Evolutionary conservation across 2,888 invertebrate species (phyloP), one percentile per base, ranked within the genome.

Genomic region (Dexiosoma caninum): DNA sequence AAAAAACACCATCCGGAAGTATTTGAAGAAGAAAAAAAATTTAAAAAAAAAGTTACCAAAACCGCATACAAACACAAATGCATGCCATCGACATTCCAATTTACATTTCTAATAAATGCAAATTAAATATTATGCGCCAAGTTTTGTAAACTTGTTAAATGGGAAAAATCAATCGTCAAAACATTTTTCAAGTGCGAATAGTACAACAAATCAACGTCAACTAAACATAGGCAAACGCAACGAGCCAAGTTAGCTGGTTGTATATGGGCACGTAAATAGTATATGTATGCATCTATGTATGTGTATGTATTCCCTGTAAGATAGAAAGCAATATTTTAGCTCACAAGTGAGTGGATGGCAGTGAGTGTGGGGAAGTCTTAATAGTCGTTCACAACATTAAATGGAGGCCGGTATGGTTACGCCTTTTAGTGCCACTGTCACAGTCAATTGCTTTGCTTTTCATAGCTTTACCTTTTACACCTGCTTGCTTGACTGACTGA

Each of bases 391-490:
- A 53, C 0, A 8, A 46, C 53, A 9, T 14, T 62, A 64, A 78
- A 70, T 66, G 59, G 78, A 72, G 81, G 78, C 81, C 77, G 81
- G 64, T 70, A 69, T 55, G 46, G 70, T 66, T 70, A 81, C 81
- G 81, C 81, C 81, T 81, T 74, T 81, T 78, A 64, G 69, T 69
- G 77, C 76, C 81, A 77, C 81, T 81, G 81, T 80, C 80, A 80
- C 71, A 80, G 80, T 80, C 80, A 76, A 80, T 80, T 80, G 71
- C 80, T 51, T 76, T 40, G 67, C 55, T 51, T 69, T 74, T 21
- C 37, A 53, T 12, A 16, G 51, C 49, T 53, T 35, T 35, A 21
- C 35, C 49, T 55, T 69, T 27, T 14, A n/a, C 12, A 37, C 19
- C 69, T 57, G 51, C 60, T 62, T 67, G 67, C 46, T 21, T 62